Conservation (phyloP, 2,797 vertebrate genomes). For the Lacerta viridis region DNA sequence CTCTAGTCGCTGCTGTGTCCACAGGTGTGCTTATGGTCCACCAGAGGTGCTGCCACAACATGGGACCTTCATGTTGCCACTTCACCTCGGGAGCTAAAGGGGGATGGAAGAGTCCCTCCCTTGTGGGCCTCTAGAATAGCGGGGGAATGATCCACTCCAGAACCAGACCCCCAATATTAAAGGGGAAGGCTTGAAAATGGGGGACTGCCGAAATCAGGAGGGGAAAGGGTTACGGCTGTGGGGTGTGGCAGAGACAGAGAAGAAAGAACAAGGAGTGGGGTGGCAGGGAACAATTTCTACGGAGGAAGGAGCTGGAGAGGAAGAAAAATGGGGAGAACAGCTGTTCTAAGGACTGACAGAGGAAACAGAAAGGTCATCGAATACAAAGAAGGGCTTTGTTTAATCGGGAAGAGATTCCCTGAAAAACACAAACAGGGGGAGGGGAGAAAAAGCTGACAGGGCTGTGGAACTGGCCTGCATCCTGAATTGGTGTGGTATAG, state of each 20-base stretch:
- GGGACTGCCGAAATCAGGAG: background rate
- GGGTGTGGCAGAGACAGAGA: background rate
- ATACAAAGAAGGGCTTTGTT: conserved; percentile 15
- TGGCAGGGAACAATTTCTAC: too few relatives aligned
- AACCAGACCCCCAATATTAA: background rate
- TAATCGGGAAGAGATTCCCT: background rate
- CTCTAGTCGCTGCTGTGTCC: background rate
- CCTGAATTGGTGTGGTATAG: background rate
- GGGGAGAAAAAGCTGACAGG: background rate
- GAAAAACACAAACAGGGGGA: background rate
- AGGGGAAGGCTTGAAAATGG: background rate
- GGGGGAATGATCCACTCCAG: background rate
- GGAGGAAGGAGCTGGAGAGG: background rate
- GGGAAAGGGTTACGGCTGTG: too few relatives aligned
- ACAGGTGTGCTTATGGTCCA: background rate
- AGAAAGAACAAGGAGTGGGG: background rate
- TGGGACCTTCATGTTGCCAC: too few relatives aligned
- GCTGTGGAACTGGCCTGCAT: background rate
- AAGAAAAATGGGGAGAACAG: background rate
- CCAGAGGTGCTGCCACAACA: background rate
- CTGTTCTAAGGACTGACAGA: background rate
- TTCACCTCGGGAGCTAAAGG: background rate
- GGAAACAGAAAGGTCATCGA: background rate
- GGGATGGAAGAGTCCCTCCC: too few relatives aligned
- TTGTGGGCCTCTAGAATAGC: background rate